Base-by-base conservation (phyloP, 1,140 invertebrate species). In the Heliothis virescens region DNA sequence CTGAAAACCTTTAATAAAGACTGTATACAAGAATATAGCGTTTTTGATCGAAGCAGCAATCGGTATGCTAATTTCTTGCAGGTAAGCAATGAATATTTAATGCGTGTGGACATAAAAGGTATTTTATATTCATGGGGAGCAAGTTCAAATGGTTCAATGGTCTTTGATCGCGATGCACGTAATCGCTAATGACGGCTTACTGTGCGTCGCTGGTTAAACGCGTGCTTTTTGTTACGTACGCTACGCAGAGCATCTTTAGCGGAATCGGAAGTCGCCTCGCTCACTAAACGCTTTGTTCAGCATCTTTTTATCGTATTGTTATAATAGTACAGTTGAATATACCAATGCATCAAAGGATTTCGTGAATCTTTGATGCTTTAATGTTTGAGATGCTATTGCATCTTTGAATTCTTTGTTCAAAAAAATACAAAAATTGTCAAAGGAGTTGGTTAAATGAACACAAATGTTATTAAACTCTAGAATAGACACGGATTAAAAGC, bases 81-180 rank as follows among this genome's bases (percentile, higher is more conserved):
- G 81, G 83, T 82, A 82, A 81, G 65, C 80, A 82, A 83, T 86
- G 85, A 86, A 86, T 86, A 83, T 85, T 84, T 83, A 86, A 82
- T 81, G 62, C 75, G 71, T 74, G 76, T 80, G 76, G 73, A 84
- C 79, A 83, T 81, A 82, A 80, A 76, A 84, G 65, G 60, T 72
- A 76, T 69, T 88, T 88, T 85, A 85, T 85, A 88, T 88, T 83
- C 84, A 88, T 82, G 79, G 81, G 21, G 75, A 73, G 48, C 63
- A 79, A 80, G 79, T 84, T 86, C 83, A 83, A 69, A 62, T 77
- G 81, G 83, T 85, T 86, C 83, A 84, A 83, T 53, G 80, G 82
- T 84, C 83, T 84, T 85, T 84, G 77, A 83, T 85, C 80, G 78
- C 63, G 53, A 57, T 48, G 26, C 59, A 72, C 71, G 73, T 82